Base-by-base conservation (phyloP, 2,113 vertebrate species). In the Coptodon rendalli region DNA sequence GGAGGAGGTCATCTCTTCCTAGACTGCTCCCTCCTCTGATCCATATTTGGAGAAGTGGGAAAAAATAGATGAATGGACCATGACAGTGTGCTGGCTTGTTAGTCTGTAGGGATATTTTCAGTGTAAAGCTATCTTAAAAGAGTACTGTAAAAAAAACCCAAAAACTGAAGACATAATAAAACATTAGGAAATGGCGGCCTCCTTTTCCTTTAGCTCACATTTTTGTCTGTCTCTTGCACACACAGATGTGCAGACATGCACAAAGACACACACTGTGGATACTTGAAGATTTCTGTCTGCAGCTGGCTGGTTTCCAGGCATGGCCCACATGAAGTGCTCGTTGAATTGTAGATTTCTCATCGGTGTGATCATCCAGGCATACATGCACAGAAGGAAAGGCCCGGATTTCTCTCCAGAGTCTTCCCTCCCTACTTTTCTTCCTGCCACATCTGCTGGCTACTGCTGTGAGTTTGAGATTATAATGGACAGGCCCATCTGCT, bases 401-500 rank as follows among this genome's bases (percentile, higher is more conserved):
- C 90, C 66, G 12, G 63, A 85, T 85, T 90, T 92, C 90, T 88
- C 91, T 93, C 93, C 80, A 73, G 91, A 89, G 91, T 88, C 90
- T 87, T 87, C 89, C 87, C 81, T 85, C 87, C 53, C 87, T 61
- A 87, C 80, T 71, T 91, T 90, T 89, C 91, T 92, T 91, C 88
- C 89, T 93, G 93, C 91, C 90, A 92, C 95, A 95, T 95, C 91
- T 95, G 93, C 86, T 87, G 82, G 87, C 91, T 89, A 90, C 93
- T 93, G 92, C 94, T 93, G 92, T 81, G 90, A 93, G 89, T 40
- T 36, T 22, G 19, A 59, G 80, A 82, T 87, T 82, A 66, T 93
- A 95, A 95, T 81, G 89, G 91, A 93, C 93, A 90, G 87, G 52
- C 90, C 88, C 94, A 95, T 95, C 93, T 95, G 94, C 86, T 88